phyloP scores from a whole-genome alignment of 1,140 invertebrate species.

The Listronotus bonariensis region DNA sequence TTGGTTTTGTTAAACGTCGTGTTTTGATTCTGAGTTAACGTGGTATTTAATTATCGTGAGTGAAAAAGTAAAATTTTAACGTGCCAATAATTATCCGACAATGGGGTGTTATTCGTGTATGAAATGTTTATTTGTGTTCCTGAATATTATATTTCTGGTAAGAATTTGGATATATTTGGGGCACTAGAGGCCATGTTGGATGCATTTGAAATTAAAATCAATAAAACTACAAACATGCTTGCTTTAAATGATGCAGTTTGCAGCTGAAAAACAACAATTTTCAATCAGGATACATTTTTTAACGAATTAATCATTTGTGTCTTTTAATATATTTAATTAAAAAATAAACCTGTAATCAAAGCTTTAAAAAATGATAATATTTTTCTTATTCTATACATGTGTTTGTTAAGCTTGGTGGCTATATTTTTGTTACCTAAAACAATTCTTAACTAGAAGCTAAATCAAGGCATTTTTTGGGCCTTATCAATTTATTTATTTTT shows the following conservation, averaged over 20 bases:
- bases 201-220: conserved; percentile 11
- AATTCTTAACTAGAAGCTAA: too few species aligned
- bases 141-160: conserved; percentile 76
- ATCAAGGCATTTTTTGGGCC: too few species aligned
- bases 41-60: conserved; percentile 28
- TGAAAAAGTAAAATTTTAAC: conserved; percentile 9
- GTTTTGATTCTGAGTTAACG: conserved; percentile 22
- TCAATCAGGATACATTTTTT: too few species aligned
- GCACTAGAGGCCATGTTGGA: conserved; percentile 43
- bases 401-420: too few species aligned
- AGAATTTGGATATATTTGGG: conserved; percentile 49
- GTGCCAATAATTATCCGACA: conserved; percentile 30
- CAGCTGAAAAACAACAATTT: too few species aligned
- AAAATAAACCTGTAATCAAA: too few species aligned
- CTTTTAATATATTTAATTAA: too few species aligned
- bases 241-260: not conserved
- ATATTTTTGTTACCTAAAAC: too few species aligned
- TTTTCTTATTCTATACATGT: too few species aligned
- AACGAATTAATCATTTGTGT: too few species aligned
- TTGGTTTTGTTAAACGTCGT: not conserved
- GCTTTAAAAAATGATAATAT: too few species aligned
- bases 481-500: too few species aligned
- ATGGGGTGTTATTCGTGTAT: conserved; percentile 74
- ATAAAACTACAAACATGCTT: conserved; percentile 18
- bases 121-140: conserved; percentile 70